These are phyloP conservation scores for Odontomachus brunneus DNA, from an alignment of 1,140 invertebrate species.

Conservation along the genomic window DNA sequence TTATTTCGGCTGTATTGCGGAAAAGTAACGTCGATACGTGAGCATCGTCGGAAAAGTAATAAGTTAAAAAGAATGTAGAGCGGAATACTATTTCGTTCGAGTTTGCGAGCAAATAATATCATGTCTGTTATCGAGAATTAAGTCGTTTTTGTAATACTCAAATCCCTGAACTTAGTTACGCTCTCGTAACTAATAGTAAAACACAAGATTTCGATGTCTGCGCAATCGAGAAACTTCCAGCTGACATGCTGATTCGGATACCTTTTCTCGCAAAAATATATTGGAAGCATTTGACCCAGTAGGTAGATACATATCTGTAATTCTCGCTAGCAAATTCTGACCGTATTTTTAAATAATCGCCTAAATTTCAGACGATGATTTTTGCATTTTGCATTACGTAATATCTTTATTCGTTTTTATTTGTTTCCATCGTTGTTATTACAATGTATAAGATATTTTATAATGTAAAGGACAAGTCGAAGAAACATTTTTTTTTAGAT, in stretches of 20 bases:
- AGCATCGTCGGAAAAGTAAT: conserved; percentile 11
- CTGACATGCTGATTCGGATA: conserved; percentile 24
- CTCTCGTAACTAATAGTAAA: conserved; percentile 46
- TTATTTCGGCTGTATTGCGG: conserved; percentile 37
- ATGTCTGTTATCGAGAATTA: conserved; percentile 51
- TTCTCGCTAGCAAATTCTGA: neutral
- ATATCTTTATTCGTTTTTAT: too few relatives aligned
- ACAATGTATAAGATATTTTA: too few relatives aligned
- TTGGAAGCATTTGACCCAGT: conserved; percentile 16
- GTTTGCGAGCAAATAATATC: conserved; percentile 45
- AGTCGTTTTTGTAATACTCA: conserved; percentile 41
- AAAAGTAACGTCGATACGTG: conserved; percentile 22
- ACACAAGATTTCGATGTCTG: conserved; percentile 53
- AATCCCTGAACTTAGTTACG: conserved; percentile 51
- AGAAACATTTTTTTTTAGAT: too few relatives aligned
- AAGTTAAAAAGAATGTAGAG: conserved; percentile 31
- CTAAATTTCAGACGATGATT: conserved; percentile 31
- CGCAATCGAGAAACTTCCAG: conserved; percentile 49
- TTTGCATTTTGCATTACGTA: too few relatives aligned
- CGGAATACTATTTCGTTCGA: conserved; percentile 18
- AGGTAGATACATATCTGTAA: conserved; percentile 10
- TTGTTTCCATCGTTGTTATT: too few relatives aligned
- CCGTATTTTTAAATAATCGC: conserved; percentile 17
- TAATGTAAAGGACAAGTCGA: too few relatives aligned
- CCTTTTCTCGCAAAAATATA: conserved; percentile 25